phyloP scores from a whole-genome alignment of 1,140 invertebrate genomes.

The Triops cancriformis region DNA sequence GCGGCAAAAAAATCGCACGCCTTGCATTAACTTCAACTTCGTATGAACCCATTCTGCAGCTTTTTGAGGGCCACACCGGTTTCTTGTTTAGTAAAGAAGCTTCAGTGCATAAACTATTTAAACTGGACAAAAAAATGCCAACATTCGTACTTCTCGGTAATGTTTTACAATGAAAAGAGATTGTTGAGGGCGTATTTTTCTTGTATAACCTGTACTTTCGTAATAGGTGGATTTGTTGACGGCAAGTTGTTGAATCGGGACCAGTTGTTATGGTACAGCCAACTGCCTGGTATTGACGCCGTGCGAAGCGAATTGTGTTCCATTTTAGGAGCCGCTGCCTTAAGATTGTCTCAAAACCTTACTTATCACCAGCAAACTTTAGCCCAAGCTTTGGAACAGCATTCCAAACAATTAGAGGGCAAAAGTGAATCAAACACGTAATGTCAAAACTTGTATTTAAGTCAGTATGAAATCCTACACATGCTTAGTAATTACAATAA shows the following conservation, averaged over 20 bases:
- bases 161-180: background rate
- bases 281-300: conserved; percentile 21
- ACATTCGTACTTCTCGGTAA: conserved; percentile 21
- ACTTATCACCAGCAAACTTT: conserved; percentile 22
- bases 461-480: background rate
- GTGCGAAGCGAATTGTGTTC: conserved; percentile 12
- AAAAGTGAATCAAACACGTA: background rate
- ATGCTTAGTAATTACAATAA: background rate
- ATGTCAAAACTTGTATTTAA: background rate
- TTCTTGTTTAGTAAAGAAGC: conserved; percentile 19
- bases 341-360: conserved; percentile 19
- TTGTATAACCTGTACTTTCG: background rate
- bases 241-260: conserved; percentile 21
- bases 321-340: conserved; percentile 4
- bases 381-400: conserved; percentile 19
- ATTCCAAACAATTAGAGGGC: background rate
- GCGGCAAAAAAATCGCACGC: conserved; percentile 15
- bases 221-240: conserved; percentile 21
- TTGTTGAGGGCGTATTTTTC: no score
- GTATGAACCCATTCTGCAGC: conserved; percentile 17
- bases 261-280: conserved; percentile 17
- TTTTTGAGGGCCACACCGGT: conserved; percentile 2
- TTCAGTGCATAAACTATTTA: conserved; percentile 16
- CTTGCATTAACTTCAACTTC: conserved; percentile 7
- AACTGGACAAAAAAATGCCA: conserved; percentile 16